Percentiles rank a stretch among this genome's conserved stretches.
Conservation (phyloP, 2,113 vertebrate genomes). For the Lates calcarifer region DNA sequence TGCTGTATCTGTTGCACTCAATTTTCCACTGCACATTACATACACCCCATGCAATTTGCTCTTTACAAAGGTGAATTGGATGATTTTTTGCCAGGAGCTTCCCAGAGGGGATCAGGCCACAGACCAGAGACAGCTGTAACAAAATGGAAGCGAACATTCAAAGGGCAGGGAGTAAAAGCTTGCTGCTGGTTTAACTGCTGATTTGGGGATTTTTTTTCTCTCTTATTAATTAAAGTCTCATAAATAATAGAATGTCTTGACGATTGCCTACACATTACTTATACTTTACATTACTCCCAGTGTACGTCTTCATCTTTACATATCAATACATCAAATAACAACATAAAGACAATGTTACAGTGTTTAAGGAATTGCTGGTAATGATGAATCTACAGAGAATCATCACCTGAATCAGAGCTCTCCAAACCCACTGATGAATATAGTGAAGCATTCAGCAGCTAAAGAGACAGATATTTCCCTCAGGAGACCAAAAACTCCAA, state of each 20-base stretch:
- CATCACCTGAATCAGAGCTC: neutral
- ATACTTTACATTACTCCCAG: neutral
- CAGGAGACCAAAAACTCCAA: neutral
- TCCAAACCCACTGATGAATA: neutral
- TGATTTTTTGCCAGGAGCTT: conserved; percentile 31
- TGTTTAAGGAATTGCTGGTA: neutral
- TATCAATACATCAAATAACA: neutral
- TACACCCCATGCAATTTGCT: conserved; percentile 29
- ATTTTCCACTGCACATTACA: conserved; percentile 39
- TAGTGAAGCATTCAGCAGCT: neutral
- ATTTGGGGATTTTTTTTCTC: conserved; percentile 11
- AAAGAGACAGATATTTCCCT: neutral
- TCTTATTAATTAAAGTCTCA: conserved; percentile 8
- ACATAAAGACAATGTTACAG: neutral
- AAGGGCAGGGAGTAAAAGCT: conserved; percentile 34
- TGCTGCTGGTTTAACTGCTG: conserved; percentile 8
- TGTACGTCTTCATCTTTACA: no score
- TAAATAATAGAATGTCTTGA: neutral
- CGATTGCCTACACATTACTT: conserved; percentile 9
- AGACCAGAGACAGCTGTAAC: conserved; percentile 19
- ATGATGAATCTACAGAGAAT: neutral
- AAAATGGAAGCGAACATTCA: conserved; percentile 39
- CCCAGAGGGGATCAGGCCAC: conserved; percentile 13
- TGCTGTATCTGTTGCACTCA: conserved; percentile 48
- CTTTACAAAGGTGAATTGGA: conserved; percentile 42